Conservation (phyloP, 1,140 invertebrate species). For the Psilanteris sp. region DNA sequence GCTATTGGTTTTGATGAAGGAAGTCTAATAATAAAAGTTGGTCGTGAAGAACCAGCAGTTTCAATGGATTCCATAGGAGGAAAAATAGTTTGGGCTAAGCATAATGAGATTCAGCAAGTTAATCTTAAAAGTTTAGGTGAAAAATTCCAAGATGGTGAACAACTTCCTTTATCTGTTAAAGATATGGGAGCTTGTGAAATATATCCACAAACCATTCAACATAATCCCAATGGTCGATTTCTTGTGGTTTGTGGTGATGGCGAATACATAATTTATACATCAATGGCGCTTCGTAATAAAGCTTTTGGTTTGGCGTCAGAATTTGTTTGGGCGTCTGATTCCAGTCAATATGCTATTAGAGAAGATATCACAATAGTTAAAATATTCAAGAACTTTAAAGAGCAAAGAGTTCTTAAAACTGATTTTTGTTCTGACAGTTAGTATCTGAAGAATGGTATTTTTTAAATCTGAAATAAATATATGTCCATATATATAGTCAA, state of each 20-base stretch:
- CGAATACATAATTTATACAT: constrained; percentile 99
- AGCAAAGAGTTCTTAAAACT: constrained; percentile 96
- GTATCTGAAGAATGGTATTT: constrained; percentile 1
- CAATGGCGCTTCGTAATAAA: constrained; percentile 99
- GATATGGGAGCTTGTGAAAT: constrained; percentile 99
- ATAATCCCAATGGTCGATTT: constrained; percentile 99
- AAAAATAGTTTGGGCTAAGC: constrained; percentile 99
- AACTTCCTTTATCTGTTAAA: constrained; percentile 95
- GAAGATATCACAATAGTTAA: constrained; percentile 95
- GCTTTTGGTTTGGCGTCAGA: constrained; percentile 98
- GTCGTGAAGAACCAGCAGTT: constrained; percentile 98
- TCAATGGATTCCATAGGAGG: constrained; percentile 99
- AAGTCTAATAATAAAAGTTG: constrained; percentile 98
- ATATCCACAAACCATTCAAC: constrained; percentile 98
- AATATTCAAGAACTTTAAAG: constrained; percentile 99
- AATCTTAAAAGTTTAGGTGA: constrained; percentile 93
- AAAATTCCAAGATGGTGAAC: constrained; percentile 81
- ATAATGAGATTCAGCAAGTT: constrained; percentile 98
- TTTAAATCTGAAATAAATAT: no score
- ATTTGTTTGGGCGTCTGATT: constrained; percentile 99
- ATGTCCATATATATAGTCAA: no score
- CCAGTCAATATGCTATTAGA: constrained; percentile 95
- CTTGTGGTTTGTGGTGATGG: constrained; percentile 99
- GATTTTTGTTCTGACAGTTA: constrained; percentile 96
- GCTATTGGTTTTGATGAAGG: constrained; percentile 99